Evolutionary conservation across 2,113 vertebrate genomes (phyloP).

Genomic region (Pardalotus punctatus): DNA sequence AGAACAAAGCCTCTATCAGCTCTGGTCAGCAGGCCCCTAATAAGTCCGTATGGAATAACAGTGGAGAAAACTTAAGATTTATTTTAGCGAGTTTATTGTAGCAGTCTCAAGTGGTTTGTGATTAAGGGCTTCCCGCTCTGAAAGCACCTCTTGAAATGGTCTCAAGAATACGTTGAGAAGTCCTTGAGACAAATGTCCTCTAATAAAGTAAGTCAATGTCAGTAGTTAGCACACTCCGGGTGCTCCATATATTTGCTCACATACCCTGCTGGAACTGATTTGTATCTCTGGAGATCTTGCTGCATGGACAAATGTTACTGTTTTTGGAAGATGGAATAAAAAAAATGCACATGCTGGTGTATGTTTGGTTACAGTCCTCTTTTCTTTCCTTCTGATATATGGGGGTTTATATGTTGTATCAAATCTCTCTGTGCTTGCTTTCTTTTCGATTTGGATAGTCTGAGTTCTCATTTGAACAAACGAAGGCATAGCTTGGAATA

Average conservation of each 20-base stretch:
- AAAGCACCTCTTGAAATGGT: not conserved
- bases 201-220: conserved; percentile 8
- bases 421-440: not conserved
- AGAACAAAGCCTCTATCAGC: not conserved
- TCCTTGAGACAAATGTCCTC: not conserved
- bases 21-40: not conserved
- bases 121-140: not conserved
- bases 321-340: not conserved
- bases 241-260: not conserved
- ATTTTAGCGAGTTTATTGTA: not conserved
- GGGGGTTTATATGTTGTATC: not conserved
- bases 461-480: not conserved
- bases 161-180: not conserved
- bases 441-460: not conserved
- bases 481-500: not conserved
- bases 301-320: not conserved
- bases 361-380: not conserved
- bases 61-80: not conserved
- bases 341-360: not conserved
- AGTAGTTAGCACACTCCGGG: not conserved
- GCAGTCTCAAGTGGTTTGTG: not conserved
- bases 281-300: not conserved
- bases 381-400: not conserved
- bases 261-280: not conserved
- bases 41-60: not conserved